These are phyloP conservation scores for Triops longicaudatus DNA, from an alignment of 1,140 invertebrate species.

Conservation along the genomic window DNA sequence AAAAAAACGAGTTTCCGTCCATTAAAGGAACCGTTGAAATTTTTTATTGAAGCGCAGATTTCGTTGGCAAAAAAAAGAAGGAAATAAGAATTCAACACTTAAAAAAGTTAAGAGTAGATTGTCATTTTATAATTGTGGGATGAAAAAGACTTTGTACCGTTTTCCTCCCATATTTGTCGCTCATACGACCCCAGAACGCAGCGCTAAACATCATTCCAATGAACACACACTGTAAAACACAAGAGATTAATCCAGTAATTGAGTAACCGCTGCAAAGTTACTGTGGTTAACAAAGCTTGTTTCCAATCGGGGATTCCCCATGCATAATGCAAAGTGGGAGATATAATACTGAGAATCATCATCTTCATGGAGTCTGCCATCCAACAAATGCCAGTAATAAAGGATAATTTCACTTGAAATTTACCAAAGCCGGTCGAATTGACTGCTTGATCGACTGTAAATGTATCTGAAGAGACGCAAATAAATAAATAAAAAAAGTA, in stretches of 20 bases:
- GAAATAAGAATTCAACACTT: too few relatives aligned
- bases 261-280: conserved; percentile 38
- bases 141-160: too few relatives aligned
- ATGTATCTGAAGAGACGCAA: conserved; percentile 59
- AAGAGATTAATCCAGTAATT: conserved; percentile 25
- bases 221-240: conserved; percentile 69
- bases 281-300: conserved; percentile 64
- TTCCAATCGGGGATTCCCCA: conserved; percentile 80
- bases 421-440: conserved; percentile 90
- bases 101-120: too few relatives aligned
- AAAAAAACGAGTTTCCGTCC: too few relatives aligned
- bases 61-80: too few relatives aligned
- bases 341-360: conserved; percentile 89
- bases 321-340: conserved; percentile 84
- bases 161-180: conserved; percentile 87
- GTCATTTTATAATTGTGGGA: too few relatives aligned
- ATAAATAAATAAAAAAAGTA: too few relatives aligned
- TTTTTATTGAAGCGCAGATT: too few relatives aligned
- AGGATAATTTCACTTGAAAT: conserved; percentile 84
- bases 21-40: too few relatives aligned
- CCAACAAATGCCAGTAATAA: conserved; percentile 81
- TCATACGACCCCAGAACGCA: conserved; percentile 90
- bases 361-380: conserved; percentile 99
- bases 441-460: conserved; percentile 89
- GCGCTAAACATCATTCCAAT: conserved; percentile 95